Conservation (phyloP, 1,140 invertebrate genomes). For the Trachymyrmex cornetzi region DNA sequence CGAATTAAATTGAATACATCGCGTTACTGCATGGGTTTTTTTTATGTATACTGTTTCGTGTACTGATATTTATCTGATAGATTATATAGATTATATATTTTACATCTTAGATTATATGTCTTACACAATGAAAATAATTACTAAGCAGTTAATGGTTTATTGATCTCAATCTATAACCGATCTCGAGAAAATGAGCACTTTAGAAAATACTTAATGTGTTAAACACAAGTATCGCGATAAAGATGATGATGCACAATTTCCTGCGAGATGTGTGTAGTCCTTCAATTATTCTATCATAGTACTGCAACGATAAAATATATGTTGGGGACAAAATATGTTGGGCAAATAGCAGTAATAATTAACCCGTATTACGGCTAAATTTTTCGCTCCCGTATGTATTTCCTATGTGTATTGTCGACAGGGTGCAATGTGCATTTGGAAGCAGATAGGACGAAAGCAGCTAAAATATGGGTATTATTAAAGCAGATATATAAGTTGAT, state of each 20-base stretch:
- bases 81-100: slow-evolving; percentile 35
- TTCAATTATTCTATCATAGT: background rate
- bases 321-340: slow-evolving; percentile 4
- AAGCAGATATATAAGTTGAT: background rate
- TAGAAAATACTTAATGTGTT: slow-evolving; percentile 1
- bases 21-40: background rate
- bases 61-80: background rate
- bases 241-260: slow-evolving; percentile 37
- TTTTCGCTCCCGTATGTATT: slow-evolving; percentile 5
- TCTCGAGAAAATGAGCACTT: background rate
- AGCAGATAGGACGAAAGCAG: background rate
- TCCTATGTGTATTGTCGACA: background rate
- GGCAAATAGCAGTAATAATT: slow-evolving; percentile 39
- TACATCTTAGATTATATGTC: background rate
- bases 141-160: slow-evolving; percentile 4
- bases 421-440: background rate
- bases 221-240: slow-evolving; percentile 32
- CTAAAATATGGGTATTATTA: slow-evolving; percentile 4
- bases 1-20: slow-evolving; percentile 32
- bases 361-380: background rate
- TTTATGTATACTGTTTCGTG: background rate
- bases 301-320: background rate
- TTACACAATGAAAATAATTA: background rate
- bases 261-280: background rate
- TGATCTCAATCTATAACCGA: slow-evolving; percentile 34